phyloP scores from a whole-genome alignment of 2,888 invertebrate species.

The Limnephilus auricula region DNA sequence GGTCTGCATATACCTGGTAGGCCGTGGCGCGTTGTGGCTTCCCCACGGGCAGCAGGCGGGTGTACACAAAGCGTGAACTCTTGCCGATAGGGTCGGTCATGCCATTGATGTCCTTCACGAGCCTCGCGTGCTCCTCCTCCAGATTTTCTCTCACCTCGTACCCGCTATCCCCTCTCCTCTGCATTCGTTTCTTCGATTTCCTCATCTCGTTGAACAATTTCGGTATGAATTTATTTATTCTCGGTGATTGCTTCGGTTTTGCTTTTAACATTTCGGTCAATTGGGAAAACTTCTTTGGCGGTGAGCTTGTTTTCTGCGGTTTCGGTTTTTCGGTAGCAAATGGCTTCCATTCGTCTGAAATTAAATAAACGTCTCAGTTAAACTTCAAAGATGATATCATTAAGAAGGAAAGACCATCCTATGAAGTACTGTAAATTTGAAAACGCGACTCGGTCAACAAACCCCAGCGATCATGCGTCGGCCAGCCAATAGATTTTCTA shows the following conservation, averaged over 20 bases:
- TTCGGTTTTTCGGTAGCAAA: constrained; percentile 37
- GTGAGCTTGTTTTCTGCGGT: constrained; percentile 34
- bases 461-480: no score
- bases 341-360: constrained; percentile 60
- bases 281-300: constrained; percentile 53
- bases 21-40: neutral
- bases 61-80: neutral
- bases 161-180: constrained; percentile 30
- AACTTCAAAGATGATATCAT: neutral
- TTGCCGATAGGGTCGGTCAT: constrained; percentile 38
- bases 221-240: neutral
- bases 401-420: no score
- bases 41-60: neutral
- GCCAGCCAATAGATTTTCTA: no score
- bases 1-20: neutral
- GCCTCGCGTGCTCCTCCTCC: constrained; percentile 53
- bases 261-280: neutral
- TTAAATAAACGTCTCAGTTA: neutral
- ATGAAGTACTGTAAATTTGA: no score
- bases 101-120: constrained; percentile 54
- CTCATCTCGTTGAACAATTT: neutral
- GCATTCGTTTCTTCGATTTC: neutral
- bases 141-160: neutral
- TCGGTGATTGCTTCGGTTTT: constrained; percentile 8
- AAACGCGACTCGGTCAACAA: no score